Percentiles rank a stretch among this genome's conserved stretches.
Conservation (phyloP, 2,888 invertebrate species). For the Dryomyza anilis region DNA sequence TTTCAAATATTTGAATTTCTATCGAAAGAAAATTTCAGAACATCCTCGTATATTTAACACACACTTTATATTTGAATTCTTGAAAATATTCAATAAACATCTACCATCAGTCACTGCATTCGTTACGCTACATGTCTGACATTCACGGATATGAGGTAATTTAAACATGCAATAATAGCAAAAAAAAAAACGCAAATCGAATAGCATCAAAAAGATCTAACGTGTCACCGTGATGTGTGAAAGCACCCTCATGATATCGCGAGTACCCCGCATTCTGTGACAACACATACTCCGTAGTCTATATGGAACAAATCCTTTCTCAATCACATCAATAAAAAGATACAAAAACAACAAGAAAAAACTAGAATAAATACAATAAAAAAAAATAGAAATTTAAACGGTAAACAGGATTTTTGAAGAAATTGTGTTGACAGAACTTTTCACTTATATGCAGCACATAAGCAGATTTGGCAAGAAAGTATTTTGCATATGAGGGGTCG, state of each 20-base stretch:
- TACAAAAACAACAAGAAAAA: slow-evolving; percentile 56
- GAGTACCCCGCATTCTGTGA: too few relatives aligned
- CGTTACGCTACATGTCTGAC: too few relatives aligned
- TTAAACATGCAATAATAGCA: neutral
- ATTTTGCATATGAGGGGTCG: neutral
- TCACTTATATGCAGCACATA: slow-evolving; percentile 44
- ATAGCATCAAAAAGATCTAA: too few relatives aligned
- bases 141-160: neutral
- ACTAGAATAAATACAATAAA: slow-evolving; percentile 39
- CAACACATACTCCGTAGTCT: too few relatives aligned
- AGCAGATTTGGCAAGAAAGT: slow-evolving; percentile 35
- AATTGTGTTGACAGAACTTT: slow-evolving; percentile 53
- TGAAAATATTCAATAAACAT: too few relatives aligned
- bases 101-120: too few relatives aligned
- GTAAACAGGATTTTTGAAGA: slow-evolving; percentile 51
- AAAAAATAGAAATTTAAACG: slow-evolving; percentile 49
- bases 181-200: too few relatives aligned
- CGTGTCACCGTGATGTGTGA: slow-evolving; percentile 38
- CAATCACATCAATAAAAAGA: slow-evolving; percentile 54
- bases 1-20: too few relatives aligned
- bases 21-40: too few relatives aligned
- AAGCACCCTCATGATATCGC: slow-evolving; percentile 8
- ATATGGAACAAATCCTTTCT: slow-evolving; percentile 58
- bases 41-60: too few relatives aligned
- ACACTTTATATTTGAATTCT: too few relatives aligned